A percentile compares a stretch with the other conserved stretches of the same genome.
Conservation (phyloP, 2,797 vertebrate genomes). For the Cirrhinus molitorella region DNA sequence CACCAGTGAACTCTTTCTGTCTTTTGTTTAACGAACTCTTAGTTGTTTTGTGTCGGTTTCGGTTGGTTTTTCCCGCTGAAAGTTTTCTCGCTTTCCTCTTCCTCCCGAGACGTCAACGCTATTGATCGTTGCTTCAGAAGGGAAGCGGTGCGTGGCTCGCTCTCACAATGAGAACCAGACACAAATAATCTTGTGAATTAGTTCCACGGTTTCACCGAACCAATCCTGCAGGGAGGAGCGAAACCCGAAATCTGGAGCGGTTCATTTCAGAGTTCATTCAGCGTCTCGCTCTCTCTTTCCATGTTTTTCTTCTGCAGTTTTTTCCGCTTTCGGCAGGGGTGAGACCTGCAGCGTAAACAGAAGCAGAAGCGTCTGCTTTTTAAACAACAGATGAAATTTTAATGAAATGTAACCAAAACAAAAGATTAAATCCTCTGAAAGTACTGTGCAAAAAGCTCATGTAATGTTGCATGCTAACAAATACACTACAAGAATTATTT, state of each 20-base stretch:
- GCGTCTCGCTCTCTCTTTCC: background rate
- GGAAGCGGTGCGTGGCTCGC: conserved; percentile 34
- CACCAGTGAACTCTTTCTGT: background rate
- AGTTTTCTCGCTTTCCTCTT: conserved; percentile 27
- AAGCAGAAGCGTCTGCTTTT: background rate
- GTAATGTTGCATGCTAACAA: background rate
- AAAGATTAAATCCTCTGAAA: background rate
- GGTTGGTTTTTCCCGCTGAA: conserved; percentile 31
- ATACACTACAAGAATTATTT: background rate
- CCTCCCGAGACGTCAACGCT: conserved; percentile 35
- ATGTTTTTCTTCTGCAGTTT: background rate
- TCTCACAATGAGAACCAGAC: conserved; percentile 40
- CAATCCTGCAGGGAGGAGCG: conserved; percentile 27
- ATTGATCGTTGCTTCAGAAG: conserved; percentile 49
- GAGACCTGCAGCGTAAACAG: background rate
- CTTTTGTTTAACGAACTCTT: background rate
- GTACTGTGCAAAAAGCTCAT: background rate
- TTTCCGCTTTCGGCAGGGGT: background rate
- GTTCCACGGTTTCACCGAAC: conserved; percentile 20
- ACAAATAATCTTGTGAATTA: conserved; percentile 41
- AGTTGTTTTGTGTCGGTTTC: conserved; percentile 7
- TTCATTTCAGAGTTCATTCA: conserved; percentile 23
- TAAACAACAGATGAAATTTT: background rate
- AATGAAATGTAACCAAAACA: background rate
- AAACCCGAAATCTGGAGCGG: background rate